A percentile compares a stretch with the other conserved stretches of the same genome.
These are phyloP conservation scores for Desmodus rotundus DNA, from an alignment of 2,113 vertebrate species.

Conservation along the genomic window DNA sequence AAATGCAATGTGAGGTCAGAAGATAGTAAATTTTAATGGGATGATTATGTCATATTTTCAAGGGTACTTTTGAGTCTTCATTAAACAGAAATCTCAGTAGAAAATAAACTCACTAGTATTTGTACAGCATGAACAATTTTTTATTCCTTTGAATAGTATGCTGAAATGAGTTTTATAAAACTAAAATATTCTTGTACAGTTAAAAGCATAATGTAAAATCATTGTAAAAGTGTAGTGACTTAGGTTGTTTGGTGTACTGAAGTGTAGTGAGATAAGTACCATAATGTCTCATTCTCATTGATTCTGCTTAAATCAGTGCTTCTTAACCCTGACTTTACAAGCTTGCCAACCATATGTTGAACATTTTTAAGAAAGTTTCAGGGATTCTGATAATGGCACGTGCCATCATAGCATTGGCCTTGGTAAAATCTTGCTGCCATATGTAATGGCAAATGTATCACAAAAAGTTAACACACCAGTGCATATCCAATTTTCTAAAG, in stretches of 20 bases:
- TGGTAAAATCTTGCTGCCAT: not conserved
- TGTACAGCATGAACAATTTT: not conserved
- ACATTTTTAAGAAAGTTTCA: not conserved
- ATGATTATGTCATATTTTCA: not conserved
- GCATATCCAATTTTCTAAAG: not conserved
- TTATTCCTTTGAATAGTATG: not conserved
- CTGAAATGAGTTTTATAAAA: not conserved
- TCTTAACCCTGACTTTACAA: not conserved
- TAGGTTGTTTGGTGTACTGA: not conserved
- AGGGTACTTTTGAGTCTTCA: not conserved
- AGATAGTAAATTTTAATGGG: not conserved
- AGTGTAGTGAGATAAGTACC: not conserved
- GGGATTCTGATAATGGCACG: not conserved
- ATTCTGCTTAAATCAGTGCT: not conserved
- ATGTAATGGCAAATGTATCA: not conserved
- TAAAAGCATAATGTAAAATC: not conserved
- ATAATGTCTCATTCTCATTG: not conserved
- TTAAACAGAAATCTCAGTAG: not conserved
- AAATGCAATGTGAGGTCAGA: not conserved
- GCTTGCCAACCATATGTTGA: not conserved
- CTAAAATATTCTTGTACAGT: not conserved
- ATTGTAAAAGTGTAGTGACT: not conserved
- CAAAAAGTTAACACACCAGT: not conserved
- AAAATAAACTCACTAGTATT: not conserved
- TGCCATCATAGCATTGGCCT: not conserved